These are phyloP conservation scores for Lutraria lutraria DNA, from an alignment of 2,888 invertebrate species.

Conservation along the genomic window DNA sequence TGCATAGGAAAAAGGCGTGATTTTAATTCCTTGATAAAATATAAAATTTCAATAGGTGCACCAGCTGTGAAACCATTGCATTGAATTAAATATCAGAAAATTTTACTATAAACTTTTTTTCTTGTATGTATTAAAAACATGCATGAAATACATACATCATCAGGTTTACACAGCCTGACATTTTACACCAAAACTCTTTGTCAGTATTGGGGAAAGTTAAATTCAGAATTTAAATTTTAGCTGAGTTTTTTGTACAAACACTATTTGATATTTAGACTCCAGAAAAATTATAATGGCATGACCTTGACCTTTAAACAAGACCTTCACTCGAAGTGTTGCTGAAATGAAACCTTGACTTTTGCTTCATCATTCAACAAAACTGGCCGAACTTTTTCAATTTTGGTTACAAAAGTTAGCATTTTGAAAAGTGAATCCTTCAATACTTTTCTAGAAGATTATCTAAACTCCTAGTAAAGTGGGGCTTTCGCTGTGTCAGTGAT, in stretches of 20 bases:
- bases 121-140: background rate
- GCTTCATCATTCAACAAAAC: background rate
- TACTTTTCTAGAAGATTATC: too few relatives aligned
- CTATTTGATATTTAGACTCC: background rate
- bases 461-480: too few relatives aligned
- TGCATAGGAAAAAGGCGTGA: background rate
- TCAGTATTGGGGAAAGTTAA: background rate
- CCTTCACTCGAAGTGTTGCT: background rate
- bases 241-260: background rate
- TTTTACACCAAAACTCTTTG: background rate
- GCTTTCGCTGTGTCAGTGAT: too few relatives aligned
- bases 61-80: background rate
- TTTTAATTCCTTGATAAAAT: background rate
- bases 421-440: too few relatives aligned
- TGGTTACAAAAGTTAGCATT: too few relatives aligned
- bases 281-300: background rate
- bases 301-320: slow-evolving; percentile 6
- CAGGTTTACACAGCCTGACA: background rate
- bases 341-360: background rate
- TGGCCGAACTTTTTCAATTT: too few relatives aligned
- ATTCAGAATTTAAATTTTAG: background rate
- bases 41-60: background rate
- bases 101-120: background rate
- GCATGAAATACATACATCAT: background rate
- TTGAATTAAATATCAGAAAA: background rate